Percentiles rank a stretch among this genome's conserved stretches.
phyloP scores from a whole-genome alignment of 2,797 vertebrate genomes.

The Steatocranus sp. region DNA sequence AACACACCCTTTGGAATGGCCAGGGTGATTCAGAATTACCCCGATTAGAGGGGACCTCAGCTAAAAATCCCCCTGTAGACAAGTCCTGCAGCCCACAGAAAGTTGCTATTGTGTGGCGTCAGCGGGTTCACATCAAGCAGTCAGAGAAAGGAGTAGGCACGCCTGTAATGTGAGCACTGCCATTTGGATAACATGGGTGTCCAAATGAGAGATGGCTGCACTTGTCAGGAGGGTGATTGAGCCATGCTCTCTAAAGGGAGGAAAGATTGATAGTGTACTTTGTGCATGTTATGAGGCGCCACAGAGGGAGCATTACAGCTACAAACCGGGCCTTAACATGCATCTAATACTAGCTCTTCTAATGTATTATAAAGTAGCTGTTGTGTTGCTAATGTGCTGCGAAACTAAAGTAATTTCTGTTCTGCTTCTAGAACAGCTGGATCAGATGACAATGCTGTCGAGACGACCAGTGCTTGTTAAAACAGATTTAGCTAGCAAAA shows the following conservation, averaged over 20 bases:
- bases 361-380: conserved; percentile 14
- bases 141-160: conserved; percentile 1
- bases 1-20: conserved; percentile 56
- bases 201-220: conserved; percentile 58
- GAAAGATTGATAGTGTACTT: conserved; percentile 11
- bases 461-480: background rate
- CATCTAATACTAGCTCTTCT: conserved; percentile 14
- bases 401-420: background rate
- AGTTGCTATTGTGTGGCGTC: conserved; percentile 63
- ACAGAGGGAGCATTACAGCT: conserved; percentile 8
- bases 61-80: conserved; percentile 41
- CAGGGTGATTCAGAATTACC: conserved; percentile 58
- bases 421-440: background rate
- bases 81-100: conserved; percentile 44
- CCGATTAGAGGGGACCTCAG: conserved; percentile 47
- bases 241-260: conserved; percentile 26
- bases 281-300: conserved; percentile 1
- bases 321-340: background rate
- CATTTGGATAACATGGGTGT: conserved; percentile 54
- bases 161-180: conserved; percentile 44
- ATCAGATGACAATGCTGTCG: background rate
- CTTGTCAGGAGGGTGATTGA: conserved; percentile 60
- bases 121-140: conserved; percentile 43
- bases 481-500: background rate
- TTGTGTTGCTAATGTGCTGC: background rate